A percentile compares a stretch with the other conserved stretches of the same genome.
Conservation (phyloP, 1,140 invertebrate species). For the Planococcus citri region DNA sequence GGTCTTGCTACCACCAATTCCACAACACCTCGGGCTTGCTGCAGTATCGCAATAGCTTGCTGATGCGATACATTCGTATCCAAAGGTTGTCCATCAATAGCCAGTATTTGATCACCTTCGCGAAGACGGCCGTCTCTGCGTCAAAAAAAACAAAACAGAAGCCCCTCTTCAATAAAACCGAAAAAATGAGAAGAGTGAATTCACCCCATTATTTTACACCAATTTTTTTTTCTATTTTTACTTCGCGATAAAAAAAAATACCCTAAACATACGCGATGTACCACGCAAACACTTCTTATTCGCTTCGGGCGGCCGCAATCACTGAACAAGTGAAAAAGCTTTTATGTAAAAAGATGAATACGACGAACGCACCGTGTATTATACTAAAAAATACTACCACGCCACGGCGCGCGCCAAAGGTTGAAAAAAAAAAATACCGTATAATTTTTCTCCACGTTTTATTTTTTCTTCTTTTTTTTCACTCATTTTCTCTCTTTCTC, state of each 20-base stretch:
- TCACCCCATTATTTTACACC: no score
- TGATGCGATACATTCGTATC: constrained; percentile 76
- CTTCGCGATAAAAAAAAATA: no score
- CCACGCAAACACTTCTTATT: no score
- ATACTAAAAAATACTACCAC: no score
- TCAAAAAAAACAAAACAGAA: constrained; percentile 29
- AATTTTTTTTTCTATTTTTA: no score
- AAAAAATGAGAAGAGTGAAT: not conserved
- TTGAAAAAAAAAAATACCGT: constrained; percentile 1
- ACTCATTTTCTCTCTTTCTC: no score
- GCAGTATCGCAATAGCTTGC: constrained; percentile 67
- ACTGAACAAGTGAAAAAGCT: not conserved
- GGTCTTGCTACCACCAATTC: constrained; percentile 54
- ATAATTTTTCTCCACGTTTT: constrained; percentile 6
- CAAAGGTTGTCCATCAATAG: constrained; percentile 73
- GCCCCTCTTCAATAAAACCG: not conserved
- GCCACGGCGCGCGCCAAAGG: not conserved
- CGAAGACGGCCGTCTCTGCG: constrained; percentile 59
- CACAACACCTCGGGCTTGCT: constrained; percentile 61
- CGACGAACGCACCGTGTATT: not conserved
- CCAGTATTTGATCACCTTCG: constrained; percentile 78
- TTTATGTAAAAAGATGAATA: not conserved
- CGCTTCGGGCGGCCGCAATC: not conserved
- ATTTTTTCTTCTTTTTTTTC: no score
- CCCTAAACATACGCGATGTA: no score